phyloP scores from a whole-genome alignment of 2,797 vertebrate genomes.

The Trichosurus vulpecula region DNA sequence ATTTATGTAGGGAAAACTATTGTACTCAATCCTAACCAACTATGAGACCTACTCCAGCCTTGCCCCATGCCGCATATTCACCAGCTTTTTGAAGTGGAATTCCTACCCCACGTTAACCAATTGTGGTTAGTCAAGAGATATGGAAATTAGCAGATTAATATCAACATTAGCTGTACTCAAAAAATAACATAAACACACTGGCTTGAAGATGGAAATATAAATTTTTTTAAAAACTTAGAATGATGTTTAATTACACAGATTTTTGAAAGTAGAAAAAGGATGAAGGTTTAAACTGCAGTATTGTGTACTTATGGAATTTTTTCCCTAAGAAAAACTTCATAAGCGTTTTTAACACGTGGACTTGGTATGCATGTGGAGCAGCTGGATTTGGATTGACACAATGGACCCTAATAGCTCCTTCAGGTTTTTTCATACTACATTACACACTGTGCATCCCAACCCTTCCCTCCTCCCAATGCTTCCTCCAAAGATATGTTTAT shows the following conservation, averaged over 20 bases:
- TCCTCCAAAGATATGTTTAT: constrained; percentile 52
- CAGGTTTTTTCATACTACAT: constrained; percentile 83
- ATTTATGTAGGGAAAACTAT: background rate
- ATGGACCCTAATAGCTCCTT: constrained; percentile 83
- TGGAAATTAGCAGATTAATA: background rate
- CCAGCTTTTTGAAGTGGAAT: background rate
- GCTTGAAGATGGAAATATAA: background rate
- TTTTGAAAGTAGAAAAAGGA: constrained; percentile 61
- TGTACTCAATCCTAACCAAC: background rate
- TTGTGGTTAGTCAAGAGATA: background rate
- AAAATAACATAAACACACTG: background rate
- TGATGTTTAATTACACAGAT: constrained; percentile 39
- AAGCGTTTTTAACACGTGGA: constrained; percentile 83
- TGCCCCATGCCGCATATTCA: background rate
- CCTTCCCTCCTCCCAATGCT: background rate
- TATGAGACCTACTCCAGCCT: background rate
- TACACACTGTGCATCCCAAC: constrained; percentile 63
- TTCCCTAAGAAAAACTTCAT: constrained; percentile 78
- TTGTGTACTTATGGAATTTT: constrained; percentile 67
- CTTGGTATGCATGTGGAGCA: constrained; percentile 81
- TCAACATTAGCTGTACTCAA: background rate
- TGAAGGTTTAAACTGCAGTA: constrained; percentile 71
- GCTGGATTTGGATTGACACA: constrained; percentile 85
- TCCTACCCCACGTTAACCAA: background rate
- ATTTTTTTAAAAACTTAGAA: constrained; percentile 18